Base-by-base conservation (phyloP, 2,113 vertebrate species). In the Penelope pileata region DNA sequence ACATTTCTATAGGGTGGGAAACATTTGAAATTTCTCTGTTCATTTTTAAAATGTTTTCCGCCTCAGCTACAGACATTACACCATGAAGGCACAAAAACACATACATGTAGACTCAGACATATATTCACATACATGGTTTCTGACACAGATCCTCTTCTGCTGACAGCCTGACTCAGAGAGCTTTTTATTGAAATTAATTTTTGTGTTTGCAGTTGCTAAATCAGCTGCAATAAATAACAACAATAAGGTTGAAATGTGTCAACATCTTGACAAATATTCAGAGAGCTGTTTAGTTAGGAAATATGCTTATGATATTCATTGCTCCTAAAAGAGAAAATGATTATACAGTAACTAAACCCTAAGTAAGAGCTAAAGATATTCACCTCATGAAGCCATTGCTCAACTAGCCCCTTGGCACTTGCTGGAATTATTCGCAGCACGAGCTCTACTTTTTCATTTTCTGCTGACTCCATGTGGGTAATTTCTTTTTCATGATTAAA, bases 301-400 rank as follows among this genome's bases (percentile, higher is more conserved):
- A 96, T 73, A 96, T 21, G 7, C 56, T 95, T 94, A 86, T 23
- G 95, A 95, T 86, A 94, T 85, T 96, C 95, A 96, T 96, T 24
- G 43, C 86, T 97, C 95, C 97, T 98, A 93, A 97, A 98, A 97
- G 96, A 97, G 94, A 97, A 97, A 97, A 96, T 95, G 88, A 97
- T 97, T 96, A 96, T 59, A 94, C 21, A 91, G 95, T 96, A 97
- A 96, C 93, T 97, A 96, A 97, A 97, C 85, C 96, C 96, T 97
- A 97, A 98, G 97, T 97, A 98, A 97, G 92, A 97, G 96, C 97
- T 98, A 97, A 98, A 96, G 94, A 97, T 97, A 98, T 97, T 98
- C 98, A 98, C 98, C 97, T 98, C 97, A 83, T 98, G 97, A 96
- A 98, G 96, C 96, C 97, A 98, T 97, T 98, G 98, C 97, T 98